phyloP scores from a whole-genome alignment of 2,888 invertebrate species.

The Entomobrya multifasciata region DNA sequence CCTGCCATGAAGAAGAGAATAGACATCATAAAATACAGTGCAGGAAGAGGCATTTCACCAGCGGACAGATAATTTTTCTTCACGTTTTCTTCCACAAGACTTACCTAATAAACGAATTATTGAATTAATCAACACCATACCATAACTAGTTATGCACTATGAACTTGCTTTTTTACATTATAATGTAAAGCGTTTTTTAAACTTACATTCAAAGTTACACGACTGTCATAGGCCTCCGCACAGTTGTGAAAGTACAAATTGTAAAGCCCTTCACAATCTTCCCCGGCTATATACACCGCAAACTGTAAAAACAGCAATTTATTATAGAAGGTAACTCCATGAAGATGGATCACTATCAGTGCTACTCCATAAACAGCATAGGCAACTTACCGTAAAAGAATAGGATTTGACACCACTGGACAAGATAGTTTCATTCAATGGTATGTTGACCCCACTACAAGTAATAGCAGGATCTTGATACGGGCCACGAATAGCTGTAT shows the following conservation, averaged over 20 bases:
- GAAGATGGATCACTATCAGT: no score
- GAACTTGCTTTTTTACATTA: neutral
- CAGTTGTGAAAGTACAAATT: slow-evolving; percentile 98
- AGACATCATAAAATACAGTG: slow-evolving; percentile 95
- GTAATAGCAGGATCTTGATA: slow-evolving; percentile 42
- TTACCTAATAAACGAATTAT: slow-evolving; percentile 84
- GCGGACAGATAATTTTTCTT: slow-evolving; percentile 94
- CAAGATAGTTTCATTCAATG: slow-evolving; percentile 54
- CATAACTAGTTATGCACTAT: no score
- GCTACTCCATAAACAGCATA: no score
- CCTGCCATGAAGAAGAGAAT: slow-evolving; percentile 94
- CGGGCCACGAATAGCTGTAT: neutral
- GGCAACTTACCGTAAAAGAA: slow-evolving; percentile 67
- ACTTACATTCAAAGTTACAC: slow-evolving; percentile 88
- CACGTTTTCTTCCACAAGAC: slow-evolving; percentile 91
- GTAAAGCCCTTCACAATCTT: slow-evolving; percentile 94
- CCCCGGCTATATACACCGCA: slow-evolving; percentile 87
- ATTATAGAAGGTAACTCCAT: neutral
- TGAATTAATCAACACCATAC: no score
- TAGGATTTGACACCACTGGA: slow-evolving; percentile 64
- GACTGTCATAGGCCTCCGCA: slow-evolving; percentile 82
- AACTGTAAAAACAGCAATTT: slow-evolving; percentile 84
- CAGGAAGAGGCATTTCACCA: slow-evolving; percentile 97
- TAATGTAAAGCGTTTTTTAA: neutral
- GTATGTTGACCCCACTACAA: slow-evolving; percentile 46